Conservation (phyloP, 2,797 vertebrate genomes). For the Gambusia yucatana region DNA sequence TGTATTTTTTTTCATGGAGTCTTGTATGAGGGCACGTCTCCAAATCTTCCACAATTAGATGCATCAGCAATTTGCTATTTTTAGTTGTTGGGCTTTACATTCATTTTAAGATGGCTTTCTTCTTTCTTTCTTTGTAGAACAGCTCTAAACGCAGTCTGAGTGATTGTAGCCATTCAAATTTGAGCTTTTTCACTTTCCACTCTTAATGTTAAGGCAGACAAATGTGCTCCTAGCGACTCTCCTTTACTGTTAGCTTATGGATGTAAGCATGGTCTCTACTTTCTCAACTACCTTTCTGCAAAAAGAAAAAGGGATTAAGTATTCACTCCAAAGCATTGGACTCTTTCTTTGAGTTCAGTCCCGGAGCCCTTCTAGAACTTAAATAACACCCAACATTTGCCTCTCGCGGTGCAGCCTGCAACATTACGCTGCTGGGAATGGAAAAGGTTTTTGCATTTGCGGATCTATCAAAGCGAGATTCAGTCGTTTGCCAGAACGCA, state of each 20-base stretch:
- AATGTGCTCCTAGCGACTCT: neutral
- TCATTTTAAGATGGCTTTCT: neutral
- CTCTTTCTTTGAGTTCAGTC: constrained; percentile 3
- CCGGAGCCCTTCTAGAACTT: neutral
- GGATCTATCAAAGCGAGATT: constrained; percentile 53
- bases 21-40: constrained; percentile 5
- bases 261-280: neutral
- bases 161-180: neutral
- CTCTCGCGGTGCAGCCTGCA: constrained; percentile 27
- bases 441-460: constrained; percentile 43
- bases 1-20: neutral
- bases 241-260: neutral
- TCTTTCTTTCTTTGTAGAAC: neutral
- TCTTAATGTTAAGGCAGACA: neutral
- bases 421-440: constrained; percentile 23
- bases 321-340: neutral
- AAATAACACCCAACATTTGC: constrained; percentile 26
- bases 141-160: neutral
- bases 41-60: constrained; percentile 5
- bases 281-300: neutral
- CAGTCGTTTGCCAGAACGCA: constrained; percentile 62
- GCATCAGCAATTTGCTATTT: neutral
- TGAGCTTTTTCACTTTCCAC: constrained; percentile 1
- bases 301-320: neutral
- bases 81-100: neutral